Evolutionary conservation across 2,888 invertebrate genomes (phyloP), one percentile per base, ranked within the genome.

Genomic region (Zaprionus bogoriensis): DNA sequence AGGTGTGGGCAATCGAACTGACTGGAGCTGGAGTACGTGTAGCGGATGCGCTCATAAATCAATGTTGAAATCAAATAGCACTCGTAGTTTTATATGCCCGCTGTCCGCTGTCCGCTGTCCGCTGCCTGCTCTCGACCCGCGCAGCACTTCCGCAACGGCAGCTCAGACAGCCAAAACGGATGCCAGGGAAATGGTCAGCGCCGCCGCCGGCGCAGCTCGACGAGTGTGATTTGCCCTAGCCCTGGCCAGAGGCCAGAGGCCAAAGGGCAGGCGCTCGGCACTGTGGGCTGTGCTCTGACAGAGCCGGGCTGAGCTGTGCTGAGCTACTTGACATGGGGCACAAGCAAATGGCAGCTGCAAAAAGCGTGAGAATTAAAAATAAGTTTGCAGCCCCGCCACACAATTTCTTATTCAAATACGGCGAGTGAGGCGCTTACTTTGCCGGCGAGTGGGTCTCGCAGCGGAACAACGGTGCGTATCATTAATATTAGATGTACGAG

Each of bases 31-130:
- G 60, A 50, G 66, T 75, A 81, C 80, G 80, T 81, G 86, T 74
- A 74, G 77, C 80, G 86, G 80, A 81, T 86, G 83, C 63, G 87
- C 79, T 86, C 82, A 87, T 83, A 83, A 83, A 83, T 83, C 82
- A 83, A 87, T 85, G 82, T 71, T 78, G 85, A 71, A 83, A 83
- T 87, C 87, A 83, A 87, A 83, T 87, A 81, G 80, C 77, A 74
- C 74, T 71, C 74, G 69, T 74, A 74, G 77, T 81, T 81, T 61
- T 77, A 52, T 77, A 57, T 63, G 45, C 52, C 63, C 58, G 50
- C 46, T 4, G 6, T 60, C n/a, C n/a, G n/a, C n/a, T n/a, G n/a
- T n/a, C n/a, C n/a, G 57, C 45, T 36, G 14, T 14, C 14, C 12
- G 14, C 14, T 3, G 32, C 4, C 12, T 2, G 14, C 38, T 4